Percentiles rank a stretch among this genome's conserved stretches.
These are phyloP conservation scores for Dysdera silvatica DNA, from an alignment of 1,140 invertebrate genomes.

Conservation along the genomic window DNA sequence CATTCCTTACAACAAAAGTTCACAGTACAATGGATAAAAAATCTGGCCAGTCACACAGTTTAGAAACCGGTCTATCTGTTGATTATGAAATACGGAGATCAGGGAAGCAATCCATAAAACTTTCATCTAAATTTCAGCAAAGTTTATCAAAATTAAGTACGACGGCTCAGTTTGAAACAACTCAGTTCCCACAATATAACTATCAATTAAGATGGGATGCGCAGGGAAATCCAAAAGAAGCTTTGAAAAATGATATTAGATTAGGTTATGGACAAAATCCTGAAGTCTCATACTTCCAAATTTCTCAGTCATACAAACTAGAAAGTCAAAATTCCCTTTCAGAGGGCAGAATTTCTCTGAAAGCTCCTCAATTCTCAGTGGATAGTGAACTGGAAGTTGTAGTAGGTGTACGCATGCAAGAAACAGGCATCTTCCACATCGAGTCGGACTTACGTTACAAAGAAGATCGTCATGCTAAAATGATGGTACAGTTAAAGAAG, in stretches of 20 bases:
- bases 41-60: no score
- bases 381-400: constrained; percentile 5
- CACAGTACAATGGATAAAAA: background rate
- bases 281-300: background rate
- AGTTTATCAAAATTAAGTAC: constrained; percentile 12
- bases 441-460: constrained; percentile 4
- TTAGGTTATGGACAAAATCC: constrained; percentile 33
- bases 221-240: constrained; percentile 1
- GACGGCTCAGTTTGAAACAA: background rate
- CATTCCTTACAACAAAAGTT: background rate
- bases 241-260: constrained; percentile 12
- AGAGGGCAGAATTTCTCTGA: background rate
- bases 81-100: background rate
- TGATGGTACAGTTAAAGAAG: background rate
- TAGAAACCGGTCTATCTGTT: background rate
- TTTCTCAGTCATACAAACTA: background rate
- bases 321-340: background rate
- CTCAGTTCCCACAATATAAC: background rate
- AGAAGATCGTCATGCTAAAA: constrained; percentile 3
- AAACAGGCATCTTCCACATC: background rate
- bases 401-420: background rate
- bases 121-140: background rate
- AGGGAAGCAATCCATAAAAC: background rate
- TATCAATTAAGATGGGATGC: constrained; percentile 6
- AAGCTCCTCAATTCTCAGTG: constrained; percentile 7